Evolutionary conservation across 53 echinoderm and acorn worm species (phyloP).

Genomic region (Hippasteria phrygiana): DNA sequence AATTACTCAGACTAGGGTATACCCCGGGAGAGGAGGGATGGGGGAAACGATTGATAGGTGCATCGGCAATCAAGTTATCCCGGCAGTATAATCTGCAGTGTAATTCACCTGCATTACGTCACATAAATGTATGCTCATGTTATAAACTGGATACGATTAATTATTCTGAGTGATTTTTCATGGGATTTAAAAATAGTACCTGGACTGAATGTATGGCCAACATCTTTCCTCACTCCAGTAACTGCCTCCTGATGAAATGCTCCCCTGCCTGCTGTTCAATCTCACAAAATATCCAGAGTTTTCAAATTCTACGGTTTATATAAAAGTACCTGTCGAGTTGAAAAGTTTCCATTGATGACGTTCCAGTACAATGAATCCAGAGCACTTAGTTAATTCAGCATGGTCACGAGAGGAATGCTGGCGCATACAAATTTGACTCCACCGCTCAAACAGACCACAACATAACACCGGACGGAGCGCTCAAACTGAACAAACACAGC

Average conservation of each 20-base stretch:
- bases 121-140: no score
- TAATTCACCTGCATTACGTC: no score
- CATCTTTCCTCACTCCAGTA: conserved; percentile 24
- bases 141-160: no score
- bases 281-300: neutral
- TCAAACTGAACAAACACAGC: neutral
- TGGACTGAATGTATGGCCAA: conserved; percentile 49
- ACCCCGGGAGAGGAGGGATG: no score
- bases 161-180: no score
- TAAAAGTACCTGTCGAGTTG: neutral
- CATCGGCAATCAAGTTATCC: no score
- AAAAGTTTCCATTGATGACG: neutral
- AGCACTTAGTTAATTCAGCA: no score
- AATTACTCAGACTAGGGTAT: no score
- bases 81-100: no score
- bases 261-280: neutral
- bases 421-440: neutral
- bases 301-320: neutral
- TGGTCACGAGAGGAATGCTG: neutral
- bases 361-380: neutral
- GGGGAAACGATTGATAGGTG: no score
- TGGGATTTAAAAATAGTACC: conserved; percentile 24
- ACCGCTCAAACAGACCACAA: neutral
- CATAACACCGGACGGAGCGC: neutral
- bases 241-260: neutral